These are phyloP conservation scores for Biston betularia DNA, from an alignment of 2,888 invertebrate species.

Conservation along the genomic window DNA sequence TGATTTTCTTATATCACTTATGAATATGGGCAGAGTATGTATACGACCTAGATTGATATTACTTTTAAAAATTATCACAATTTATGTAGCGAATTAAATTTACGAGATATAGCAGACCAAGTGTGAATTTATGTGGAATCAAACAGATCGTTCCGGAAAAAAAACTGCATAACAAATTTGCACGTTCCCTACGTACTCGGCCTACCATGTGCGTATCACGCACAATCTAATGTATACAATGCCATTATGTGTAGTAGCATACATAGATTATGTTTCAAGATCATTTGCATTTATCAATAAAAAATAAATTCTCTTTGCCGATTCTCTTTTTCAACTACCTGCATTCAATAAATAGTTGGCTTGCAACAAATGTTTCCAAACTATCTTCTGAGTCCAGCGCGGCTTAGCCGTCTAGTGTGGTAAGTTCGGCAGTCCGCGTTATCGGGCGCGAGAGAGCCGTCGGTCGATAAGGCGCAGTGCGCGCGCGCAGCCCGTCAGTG, in stretches of 20 bases:
- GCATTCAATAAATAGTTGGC: not conserved
- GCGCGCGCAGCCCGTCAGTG: slow-evolving; percentile 68
- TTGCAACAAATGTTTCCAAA: slow-evolving; percentile 6
- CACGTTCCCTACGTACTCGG: too few relatives aligned
- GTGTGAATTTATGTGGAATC: too few relatives aligned
- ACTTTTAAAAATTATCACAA: too few relatives aligned
- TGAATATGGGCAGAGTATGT: too few relatives aligned
- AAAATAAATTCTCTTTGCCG: not conserved
- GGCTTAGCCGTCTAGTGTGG: slow-evolving; percentile 39
- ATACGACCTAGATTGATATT: too few relatives aligned
- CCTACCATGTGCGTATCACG: too few relatives aligned
- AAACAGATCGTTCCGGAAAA: too few relatives aligned
- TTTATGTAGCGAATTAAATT: too few relatives aligned
- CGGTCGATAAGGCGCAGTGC: slow-evolving; percentile 75
- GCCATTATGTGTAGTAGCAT: too few relatives aligned
- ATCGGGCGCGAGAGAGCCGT: slow-evolving; percentile 71
- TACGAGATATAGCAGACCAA: not conserved
- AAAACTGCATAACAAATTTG: too few relatives aligned
- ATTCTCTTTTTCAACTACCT: not conserved
- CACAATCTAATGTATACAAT: too few relatives aligned
- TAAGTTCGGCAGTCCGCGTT: slow-evolving; percentile 66
- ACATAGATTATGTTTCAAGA: not conserved
- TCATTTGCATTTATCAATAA: not conserved
- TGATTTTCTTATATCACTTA: too few relatives aligned
- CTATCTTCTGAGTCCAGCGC: slow-evolving; percentile 24